Evolutionary conservation across 2,888 invertebrate species (phyloP), one percentile per base, ranked within the genome.

Genomic region (Himalopsyche anomala): DNA sequence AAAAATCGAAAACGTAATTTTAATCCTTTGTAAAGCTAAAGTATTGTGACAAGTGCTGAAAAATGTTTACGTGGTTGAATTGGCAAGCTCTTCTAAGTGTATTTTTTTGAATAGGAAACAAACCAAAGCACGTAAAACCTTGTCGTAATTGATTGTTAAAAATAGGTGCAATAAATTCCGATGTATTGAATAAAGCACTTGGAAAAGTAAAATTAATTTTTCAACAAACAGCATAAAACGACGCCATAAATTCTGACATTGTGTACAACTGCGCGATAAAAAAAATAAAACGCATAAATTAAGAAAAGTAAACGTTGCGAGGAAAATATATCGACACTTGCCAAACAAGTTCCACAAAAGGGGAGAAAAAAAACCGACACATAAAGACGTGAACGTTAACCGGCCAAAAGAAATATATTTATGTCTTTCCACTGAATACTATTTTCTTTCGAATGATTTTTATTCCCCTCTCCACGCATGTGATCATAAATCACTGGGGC

Each of bases 361-460:
- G 81, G 82, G 80, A 80, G 56, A 83, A 28, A 74, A 80, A 56
- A 55, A 69, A 62, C 40, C 81, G 81, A 86, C 40, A 74, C 55
- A 85, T 80, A 85, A 85, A 82, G 81, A 81, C 81, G 87, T 84
- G 82, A 85, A 83, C 84, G 85, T 81, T 85, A 88, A 85, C 86
- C 85, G 87, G 87, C 85, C 88, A 84, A 45, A 62, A 84, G 87
- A 86, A 86, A 87, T 87, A 88, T 88, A 88, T 88, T 88, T 87
- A 88, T 87, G 87, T 88, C 88, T 88, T 87, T 85, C 87, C 86
- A 84, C 88, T 86, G 88, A 88, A 87, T 88, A 88, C 86, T 84
- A 88, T 88, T 88, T 88, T 88, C 88, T 87, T 88, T 87, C 86
- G 84, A 88, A 88, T 88, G 88, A 88, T 88, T 88, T 87, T 87